Evolutionary conservation across 37 sponge, comb jelly and placozoan species (phyloP), one percentile per base, ranked within the genome.

Genomic region (Diacarnus erythraeanus): DNA sequence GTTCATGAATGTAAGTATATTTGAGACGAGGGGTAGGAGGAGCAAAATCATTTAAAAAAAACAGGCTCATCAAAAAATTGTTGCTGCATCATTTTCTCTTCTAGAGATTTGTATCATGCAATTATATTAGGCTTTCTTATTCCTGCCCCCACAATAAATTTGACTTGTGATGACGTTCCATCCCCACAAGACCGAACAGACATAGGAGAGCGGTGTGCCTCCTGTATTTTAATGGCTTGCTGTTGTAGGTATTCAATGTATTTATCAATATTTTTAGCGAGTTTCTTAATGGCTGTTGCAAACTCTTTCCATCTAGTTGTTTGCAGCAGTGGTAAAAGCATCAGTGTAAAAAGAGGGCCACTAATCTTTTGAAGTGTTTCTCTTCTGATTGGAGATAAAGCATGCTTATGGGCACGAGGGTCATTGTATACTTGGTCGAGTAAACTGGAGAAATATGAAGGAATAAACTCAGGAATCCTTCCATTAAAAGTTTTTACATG

Each of bases 41-140:
- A 30, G 64, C 64, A 63, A 63, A 63, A 63, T 63, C 64, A 63
- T 63, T 63, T 25, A 63, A n/a, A 63, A n/a, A 63, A 63, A n/a
- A 63, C 30, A 20, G 64, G 64, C 20, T 63, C 64, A 8, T 63
- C 31, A 8, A 6, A 63, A 5, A 23, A 8, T 25, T 20, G 6
- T 30, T 8, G 30, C 31, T 63, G 26, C 18, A 20, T 21, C 57
- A 56, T 21, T 56, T 56, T 56, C 18, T 29, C 64, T 63, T 63
- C 64, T 29, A 63, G 20, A 30, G 26, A 12, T 63, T 63, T 63
- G 18, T 63, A 63, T 6, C 64, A 25, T 23, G 64, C 64, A 20
- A 63, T 63, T 29, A 63, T 30, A 15, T 15, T 20, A 20, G 64
- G 64, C 64, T 15, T 63, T 63, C 64, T 6, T 23, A 29, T 25